Evolutionary conservation across 2,888 invertebrate genomes (phyloP).

Genomic region (Drosophila ustulata): DNA sequence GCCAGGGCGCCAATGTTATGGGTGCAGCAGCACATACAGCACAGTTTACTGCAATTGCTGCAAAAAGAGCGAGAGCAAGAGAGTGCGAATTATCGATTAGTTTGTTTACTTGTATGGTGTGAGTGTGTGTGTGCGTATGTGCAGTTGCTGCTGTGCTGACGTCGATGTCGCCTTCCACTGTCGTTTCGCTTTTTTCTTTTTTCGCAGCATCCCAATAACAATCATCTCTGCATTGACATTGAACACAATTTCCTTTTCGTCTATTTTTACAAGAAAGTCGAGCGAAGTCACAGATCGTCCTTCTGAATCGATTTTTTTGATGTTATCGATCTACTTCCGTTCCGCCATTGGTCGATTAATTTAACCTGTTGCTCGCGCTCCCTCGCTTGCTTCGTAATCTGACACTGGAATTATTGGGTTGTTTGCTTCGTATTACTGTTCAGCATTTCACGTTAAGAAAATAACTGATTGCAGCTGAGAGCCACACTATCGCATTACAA

Average conservation of each 20-base stretch:
- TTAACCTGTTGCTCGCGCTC: conserved; percentile 46
- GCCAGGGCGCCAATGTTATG: conserved; percentile 52
- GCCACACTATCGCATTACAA: conserved; percentile 35
- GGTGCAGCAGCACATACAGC: conserved; percentile 46
- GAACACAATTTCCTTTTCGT: conserved; percentile 39
- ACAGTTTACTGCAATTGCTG: conserved; percentile 53
- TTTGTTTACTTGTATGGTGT: conserved; percentile 54
- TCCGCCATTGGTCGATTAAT: conserved; percentile 25
- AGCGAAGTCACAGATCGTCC: conserved; percentile 19
- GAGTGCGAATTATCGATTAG: conserved; percentile 64
- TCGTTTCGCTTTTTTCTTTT: conserved; percentile 36
- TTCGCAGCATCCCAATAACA: conserved; percentile 45
- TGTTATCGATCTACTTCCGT: conserved; percentile 46
- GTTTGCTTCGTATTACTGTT: conserved; percentile 12
- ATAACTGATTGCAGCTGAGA: conserved; percentile 39
- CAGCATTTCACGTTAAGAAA: conserved; percentile 38
- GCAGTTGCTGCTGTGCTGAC: conserved; percentile 24
- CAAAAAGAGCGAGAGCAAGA: conserved; percentile 46
- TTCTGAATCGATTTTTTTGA: neutral
- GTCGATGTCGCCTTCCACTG: conserved; percentile 34
- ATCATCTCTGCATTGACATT: conserved; percentile 43
- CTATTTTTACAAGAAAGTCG: conserved; percentile 37
- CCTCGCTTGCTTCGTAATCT: conserved; percentile 20
- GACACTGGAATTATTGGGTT: conserved; percentile 24
- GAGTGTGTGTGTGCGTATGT: conserved; percentile 24